phyloP scores from a whole-genome alignment of 2,797 vertebrate genomes.

The Vireo griseus region DNA sequence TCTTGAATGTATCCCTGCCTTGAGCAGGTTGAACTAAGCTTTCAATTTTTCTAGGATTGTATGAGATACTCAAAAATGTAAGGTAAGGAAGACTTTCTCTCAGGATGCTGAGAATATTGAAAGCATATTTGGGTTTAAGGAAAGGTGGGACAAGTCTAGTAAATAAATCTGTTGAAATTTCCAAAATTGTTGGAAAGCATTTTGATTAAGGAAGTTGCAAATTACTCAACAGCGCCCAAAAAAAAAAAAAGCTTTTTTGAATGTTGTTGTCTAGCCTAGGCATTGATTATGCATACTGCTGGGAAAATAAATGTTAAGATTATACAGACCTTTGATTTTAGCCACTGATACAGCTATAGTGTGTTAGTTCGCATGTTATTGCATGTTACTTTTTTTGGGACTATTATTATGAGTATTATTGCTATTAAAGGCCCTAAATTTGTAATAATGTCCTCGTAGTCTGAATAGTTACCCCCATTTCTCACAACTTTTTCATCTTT shows the following conservation, averaged over 20 bases:
- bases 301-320: not conserved
- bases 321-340: not conserved
- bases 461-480: not conserved
- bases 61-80: not conserved
- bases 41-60: not conserved
- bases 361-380: not conserved
- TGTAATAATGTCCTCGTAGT: not conserved
- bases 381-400: not conserved
- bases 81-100: not conserved
- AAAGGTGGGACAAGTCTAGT: not conserved
- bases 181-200: not conserved
- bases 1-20: not conserved
- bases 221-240: not conserved
- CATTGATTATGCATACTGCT: not conserved
- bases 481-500: not conserved
- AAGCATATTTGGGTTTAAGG: not conserved
- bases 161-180: not conserved
- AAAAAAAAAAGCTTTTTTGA: fast-evolving
- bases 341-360: not conserved
- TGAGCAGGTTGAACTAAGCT: not conserved
- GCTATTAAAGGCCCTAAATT: not conserved
- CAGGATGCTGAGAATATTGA: not conserved
- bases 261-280: not conserved
- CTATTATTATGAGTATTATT: not conserved
- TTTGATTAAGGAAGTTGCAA: not conserved